Conservation (phyloP, 1,140 invertebrate genomes). For the Vanessa atalanta region DNA sequence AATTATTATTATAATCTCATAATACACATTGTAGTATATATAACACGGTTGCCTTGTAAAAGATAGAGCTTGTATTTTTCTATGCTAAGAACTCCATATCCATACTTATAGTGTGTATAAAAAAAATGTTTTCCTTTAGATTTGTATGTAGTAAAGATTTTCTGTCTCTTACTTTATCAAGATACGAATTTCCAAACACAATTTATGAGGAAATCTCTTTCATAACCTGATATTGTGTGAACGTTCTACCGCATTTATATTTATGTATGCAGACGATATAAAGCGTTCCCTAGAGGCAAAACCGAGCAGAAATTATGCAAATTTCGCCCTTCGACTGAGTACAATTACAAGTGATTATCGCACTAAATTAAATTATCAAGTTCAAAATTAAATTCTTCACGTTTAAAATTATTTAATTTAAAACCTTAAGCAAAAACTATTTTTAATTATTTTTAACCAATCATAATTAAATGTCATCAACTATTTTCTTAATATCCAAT, state of each 20-base stretch:
- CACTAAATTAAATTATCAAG: constrained; percentile 51
- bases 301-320: constrained; percentile 61
- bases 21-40: too few relatives aligned
- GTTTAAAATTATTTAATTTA: background rate
- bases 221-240: constrained; percentile 38
- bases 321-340: constrained; percentile 54
- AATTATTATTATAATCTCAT: too few relatives aligned
- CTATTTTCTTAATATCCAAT: too few relatives aligned
- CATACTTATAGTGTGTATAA: too few relatives aligned
- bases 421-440: background rate
- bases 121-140: too few relatives aligned
- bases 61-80: too few relatives aligned
- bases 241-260: constrained; percentile 47
- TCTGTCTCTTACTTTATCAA: background rate
- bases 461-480: too few relatives aligned
- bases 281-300: constrained; percentile 49
- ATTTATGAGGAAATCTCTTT: constrained; percentile 20
- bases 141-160: background rate
- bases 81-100: too few relatives aligned
- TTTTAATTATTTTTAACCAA: too few relatives aligned
- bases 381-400: background rate
- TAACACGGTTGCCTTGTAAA: too few relatives aligned
- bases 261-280: constrained; percentile 61
- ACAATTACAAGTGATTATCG: constrained; percentile 66
- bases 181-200: constrained; percentile 9